Conservation (phyloP, 2,113 vertebrate species). For the Antigone vipio region DNA sequence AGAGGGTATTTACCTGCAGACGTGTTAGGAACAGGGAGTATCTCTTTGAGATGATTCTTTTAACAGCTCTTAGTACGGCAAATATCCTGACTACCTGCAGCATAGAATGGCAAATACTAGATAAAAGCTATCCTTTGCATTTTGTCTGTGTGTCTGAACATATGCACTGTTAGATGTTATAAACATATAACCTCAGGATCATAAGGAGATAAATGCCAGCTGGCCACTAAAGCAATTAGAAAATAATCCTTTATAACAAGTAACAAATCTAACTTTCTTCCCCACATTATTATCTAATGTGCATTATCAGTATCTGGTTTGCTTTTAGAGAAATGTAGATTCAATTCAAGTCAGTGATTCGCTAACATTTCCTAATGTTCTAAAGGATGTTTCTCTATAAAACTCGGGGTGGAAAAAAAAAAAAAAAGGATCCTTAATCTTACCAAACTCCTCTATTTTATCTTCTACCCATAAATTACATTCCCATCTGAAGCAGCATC, state of each 20-base stretch:
- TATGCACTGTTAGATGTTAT: too few relatives aligned
- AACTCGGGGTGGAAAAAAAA: background rate
- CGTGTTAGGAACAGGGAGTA: background rate
- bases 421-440: background rate
- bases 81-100: background rate
- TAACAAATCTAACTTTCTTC: background rate
- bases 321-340: background rate
- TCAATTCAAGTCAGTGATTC: background rate
- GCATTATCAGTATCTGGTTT: background rate
- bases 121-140: background rate
- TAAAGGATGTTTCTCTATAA: background rate
- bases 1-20: background rate
- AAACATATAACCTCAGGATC: background rate
- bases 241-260: background rate
- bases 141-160: background rate
- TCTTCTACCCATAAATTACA: slow-evolving; percentile 15
- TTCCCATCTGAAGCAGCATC: background rate
- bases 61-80: background rate
- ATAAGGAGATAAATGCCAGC: background rate
- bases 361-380: background rate
- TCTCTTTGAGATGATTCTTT: background rate
- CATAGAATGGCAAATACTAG: background rate
- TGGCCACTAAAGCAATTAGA: background rate
- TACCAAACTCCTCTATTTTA: slow-evolving; percentile 9
- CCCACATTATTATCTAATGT: background rate